Evolutionary conservation across 2,797 vertebrate genomes (phyloP).

Genomic region (Huso huso): DNA sequence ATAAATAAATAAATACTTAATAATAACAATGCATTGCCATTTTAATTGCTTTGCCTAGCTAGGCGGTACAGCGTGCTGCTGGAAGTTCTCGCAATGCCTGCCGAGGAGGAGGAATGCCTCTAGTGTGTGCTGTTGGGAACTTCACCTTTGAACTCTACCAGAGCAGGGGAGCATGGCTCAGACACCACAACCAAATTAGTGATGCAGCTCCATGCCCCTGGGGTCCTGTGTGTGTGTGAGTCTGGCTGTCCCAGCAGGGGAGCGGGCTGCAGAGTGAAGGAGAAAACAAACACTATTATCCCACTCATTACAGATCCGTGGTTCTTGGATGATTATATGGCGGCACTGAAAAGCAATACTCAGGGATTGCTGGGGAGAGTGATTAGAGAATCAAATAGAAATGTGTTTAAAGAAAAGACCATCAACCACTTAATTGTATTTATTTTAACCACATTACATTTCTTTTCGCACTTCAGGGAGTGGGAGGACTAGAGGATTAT

Average conservation of each 20-base stretch:
- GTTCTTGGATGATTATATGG: constrained; percentile 27
- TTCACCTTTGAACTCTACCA: too few species aligned
- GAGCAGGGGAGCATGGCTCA: too few species aligned
- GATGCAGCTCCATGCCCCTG: constrained; percentile 1
- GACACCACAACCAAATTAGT: too few species aligned
- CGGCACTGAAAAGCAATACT: constrained; percentile 3
- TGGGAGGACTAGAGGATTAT: constrained; percentile 16
- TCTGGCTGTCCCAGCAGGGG: constrained; percentile 15
- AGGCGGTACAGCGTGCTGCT: too few species aligned
- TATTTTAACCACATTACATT: constrained; percentile 33
- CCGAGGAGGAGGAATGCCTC: too few species aligned
- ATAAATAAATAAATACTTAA: too few species aligned
- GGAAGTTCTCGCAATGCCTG: too few species aligned
- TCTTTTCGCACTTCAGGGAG: constrained; percentile 17
- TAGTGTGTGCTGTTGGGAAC: too few species aligned
- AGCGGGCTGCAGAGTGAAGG: constrained; percentile 6
- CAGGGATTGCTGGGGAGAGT: constrained; percentile 11
- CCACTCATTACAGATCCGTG: constrained; percentile 19
- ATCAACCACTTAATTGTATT: constrained; percentile 32
- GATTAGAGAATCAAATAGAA: constrained; percentile 15
- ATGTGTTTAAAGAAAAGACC: constrained; percentile 13
- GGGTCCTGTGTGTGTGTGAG: constrained; percentile 13
- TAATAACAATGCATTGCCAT: too few species aligned
- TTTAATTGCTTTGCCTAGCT: too few species aligned
- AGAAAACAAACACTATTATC: constrained; percentile 22